These are phyloP conservation scores for Brachystomella parvula DNA, from an alignment of 1,140 invertebrate species.

Conservation along the genomic window DNA sequence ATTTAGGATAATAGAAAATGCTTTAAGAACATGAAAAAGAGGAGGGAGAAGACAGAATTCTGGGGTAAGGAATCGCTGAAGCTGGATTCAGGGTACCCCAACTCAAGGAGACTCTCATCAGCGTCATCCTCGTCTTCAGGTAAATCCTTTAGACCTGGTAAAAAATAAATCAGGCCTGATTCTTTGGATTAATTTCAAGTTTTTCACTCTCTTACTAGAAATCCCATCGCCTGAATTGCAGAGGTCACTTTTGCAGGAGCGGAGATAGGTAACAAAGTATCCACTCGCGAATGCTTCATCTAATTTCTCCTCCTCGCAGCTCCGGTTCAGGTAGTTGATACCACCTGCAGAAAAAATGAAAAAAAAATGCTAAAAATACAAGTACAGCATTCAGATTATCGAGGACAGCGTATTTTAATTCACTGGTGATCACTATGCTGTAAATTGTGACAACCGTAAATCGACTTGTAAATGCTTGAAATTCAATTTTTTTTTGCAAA, in stretches of 20 bases:
- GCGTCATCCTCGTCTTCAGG: neutral
- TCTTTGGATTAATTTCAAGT: neutral
- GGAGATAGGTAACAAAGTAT: conserved; percentile 12
- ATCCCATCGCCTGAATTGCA: conserved; percentile 23
- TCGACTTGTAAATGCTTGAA: neutral
- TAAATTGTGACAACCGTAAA: too few species aligned
- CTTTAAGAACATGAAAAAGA: neutral
- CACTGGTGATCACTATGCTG: too few species aligned
- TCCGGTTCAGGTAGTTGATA: conserved; percentile 1
- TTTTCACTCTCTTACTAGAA: conserved; percentile 1
- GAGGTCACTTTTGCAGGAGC: conserved; percentile 16
- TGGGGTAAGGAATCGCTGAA: neutral
- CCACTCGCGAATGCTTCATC: conserved; percentile 13
- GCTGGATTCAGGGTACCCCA: neutral
- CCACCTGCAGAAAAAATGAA: neutral
- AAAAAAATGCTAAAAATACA: too few species aligned
- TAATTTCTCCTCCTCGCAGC: conserved; percentile 14
- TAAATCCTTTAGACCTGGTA: neutral
- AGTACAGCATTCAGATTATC: too few species aligned
- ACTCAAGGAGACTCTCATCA: too few species aligned
- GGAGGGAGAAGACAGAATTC: neutral
- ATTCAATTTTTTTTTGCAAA: too few species aligned
- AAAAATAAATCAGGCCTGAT: neutral
- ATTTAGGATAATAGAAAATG: neutral
- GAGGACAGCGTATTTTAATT: too few species aligned